A percentile compares a stretch with the other conserved stretches of the same genome.
These are phyloP conservation scores for Parnassius mnemosyne DNA, from an alignment of 2,888 invertebrate species.

Conservation along the genomic window DNA sequence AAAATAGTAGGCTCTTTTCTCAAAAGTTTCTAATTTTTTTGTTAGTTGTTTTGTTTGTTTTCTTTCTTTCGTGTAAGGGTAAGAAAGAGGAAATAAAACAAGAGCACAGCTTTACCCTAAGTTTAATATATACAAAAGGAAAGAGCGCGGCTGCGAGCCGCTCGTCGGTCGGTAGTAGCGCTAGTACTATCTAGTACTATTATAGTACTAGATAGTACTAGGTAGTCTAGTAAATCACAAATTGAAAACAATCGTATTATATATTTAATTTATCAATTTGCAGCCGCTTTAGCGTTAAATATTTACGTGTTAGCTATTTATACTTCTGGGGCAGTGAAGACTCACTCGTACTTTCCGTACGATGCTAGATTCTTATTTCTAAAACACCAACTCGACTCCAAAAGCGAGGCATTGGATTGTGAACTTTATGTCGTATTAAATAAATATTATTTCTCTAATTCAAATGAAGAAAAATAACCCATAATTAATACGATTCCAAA, in stretches of 20 bases:
- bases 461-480: not conserved
- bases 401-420: no score
- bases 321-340: not conserved
- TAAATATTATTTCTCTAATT: no score
- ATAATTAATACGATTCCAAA: no score
- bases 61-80: not conserved
- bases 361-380: no score
- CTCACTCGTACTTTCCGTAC: no score
- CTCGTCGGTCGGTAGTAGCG: constrained; percentile 15
- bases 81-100: constrained; percentile 40
- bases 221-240: not conserved
- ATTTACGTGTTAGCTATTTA: constrained; percentile 1
- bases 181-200: not conserved
- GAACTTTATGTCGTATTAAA: no score
- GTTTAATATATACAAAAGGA: constrained; percentile 73
- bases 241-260: not conserved
- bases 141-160: constrained; percentile 42
- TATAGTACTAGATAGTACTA: no score
- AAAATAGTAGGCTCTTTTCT: no score
- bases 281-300: constrained; percentile 6
- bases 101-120: constrained; percentile 52
- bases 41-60: constrained; percentile 39
- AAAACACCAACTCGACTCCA: no score
- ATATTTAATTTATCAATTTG: not conserved
- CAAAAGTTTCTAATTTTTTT: no score